Evolutionary conservation across 2,888 invertebrate genomes (phyloP).

Genomic region (Chaetogeoica ovagalla): DNA sequence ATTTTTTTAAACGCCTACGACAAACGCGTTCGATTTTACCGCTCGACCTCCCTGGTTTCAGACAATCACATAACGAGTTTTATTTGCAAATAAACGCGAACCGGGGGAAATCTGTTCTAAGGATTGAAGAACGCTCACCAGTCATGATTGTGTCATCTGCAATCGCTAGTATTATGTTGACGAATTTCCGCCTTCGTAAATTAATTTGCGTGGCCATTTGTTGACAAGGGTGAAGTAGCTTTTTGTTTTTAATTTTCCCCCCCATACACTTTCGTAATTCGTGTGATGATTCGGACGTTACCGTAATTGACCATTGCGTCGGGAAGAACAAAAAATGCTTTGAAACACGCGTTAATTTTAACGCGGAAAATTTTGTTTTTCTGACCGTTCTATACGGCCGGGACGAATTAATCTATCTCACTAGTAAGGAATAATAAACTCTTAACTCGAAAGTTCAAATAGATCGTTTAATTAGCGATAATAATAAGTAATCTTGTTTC

Average conservation of each 20-base stretch:
- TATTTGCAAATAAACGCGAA: neutral
- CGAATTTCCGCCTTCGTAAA: neutral
- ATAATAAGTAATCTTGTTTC: too few relatives aligned
- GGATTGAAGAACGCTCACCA: neutral
- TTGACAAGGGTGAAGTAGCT: neutral
- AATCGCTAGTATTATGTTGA: slow-evolving; percentile 1
- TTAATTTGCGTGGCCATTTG: slow-evolving; percentile 1
- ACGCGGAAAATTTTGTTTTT: too few relatives aligned
- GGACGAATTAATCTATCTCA: too few relatives aligned
- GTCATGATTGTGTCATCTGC: neutral
- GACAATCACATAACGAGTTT: neutral
- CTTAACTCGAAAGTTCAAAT: too few relatives aligned
- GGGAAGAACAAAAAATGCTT: too few relatives aligned
- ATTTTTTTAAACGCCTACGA: too few relatives aligned
- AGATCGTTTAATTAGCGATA: too few relatives aligned
- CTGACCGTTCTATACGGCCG: too few relatives aligned
- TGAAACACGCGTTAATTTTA: too few relatives aligned
- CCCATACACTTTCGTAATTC: neutral
- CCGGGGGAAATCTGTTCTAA: neutral
- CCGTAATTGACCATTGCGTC: too few relatives aligned
- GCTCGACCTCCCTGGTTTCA: neutral
- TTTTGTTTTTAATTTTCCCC: too few relatives aligned
- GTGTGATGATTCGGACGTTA: neutral
- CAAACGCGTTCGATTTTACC: neutral
- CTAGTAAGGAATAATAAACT: too few relatives aligned